Evolutionary conservation across 2,113 vertebrate species (phyloP).

Genomic region (Sinocyclocheilus maitianheensis): DNA sequence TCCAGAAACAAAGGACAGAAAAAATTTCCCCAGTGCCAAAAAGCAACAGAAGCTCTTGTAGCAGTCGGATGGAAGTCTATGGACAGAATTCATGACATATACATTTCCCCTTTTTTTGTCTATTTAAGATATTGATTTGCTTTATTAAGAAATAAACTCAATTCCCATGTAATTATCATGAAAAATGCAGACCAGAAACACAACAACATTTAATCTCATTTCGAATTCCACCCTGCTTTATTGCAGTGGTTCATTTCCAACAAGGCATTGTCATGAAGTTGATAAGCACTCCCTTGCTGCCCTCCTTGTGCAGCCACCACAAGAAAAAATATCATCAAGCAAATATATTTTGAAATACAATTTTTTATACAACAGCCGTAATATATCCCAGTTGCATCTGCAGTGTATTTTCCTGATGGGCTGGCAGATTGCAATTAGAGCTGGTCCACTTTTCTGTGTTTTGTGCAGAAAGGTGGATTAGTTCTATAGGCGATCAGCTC

Average conservation of each 20-base stretch:
- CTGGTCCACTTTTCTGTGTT: slow-evolving; percentile 41
- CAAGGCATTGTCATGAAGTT: neutral
- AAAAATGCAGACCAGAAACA: slow-evolving; percentile 19
- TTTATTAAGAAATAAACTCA: slow-evolving; percentile 45
- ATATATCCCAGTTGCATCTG: slow-evolving; percentile 22
- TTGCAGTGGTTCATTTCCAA: neutral
- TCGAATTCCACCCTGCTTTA: slow-evolving; percentile 17
- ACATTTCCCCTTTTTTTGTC: no score
- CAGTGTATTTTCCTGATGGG: slow-evolving; percentile 33
- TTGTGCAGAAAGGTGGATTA: slow-evolving; percentile 47
- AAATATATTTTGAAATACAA: slow-evolving; percentile 44
- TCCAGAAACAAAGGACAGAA: slow-evolving; percentile 28
- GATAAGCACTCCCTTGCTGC: neutral
- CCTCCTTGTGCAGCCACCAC: neutral
- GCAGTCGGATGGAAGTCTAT: no score
- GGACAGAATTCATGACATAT: no score
- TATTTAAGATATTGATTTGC: slow-evolving; percentile 51
- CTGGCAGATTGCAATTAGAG: slow-evolving; percentile 50
- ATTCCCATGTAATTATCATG: slow-evolving; percentile 27
- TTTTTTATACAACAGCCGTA: slow-evolving; percentile 29
- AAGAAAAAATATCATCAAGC: slow-evolving; percentile 5
- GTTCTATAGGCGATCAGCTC: slow-evolving; percentile 36
- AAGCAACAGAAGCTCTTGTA: slow-evolving; percentile 24
- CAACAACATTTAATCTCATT: slow-evolving; percentile 2
- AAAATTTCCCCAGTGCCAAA: slow-evolving; percentile 49